phyloP scores from a whole-genome alignment of 1,140 invertebrate genomes.

The Micrasema minimum region DNA sequence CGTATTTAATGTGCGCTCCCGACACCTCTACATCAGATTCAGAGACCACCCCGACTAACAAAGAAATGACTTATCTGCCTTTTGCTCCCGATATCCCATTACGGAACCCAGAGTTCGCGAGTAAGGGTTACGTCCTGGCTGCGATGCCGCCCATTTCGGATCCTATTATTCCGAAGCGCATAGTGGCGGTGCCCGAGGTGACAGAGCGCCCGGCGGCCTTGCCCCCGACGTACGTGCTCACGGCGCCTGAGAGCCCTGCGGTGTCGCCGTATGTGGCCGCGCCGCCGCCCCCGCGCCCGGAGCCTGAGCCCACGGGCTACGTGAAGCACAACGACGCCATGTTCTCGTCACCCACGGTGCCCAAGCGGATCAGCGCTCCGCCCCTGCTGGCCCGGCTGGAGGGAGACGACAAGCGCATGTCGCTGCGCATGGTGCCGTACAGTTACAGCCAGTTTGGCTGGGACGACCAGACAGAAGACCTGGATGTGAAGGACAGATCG shows the following conservation, averaged over 20 bases:
- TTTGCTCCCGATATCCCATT: slow-evolving; percentile 9
- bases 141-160: background rate
- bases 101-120: no score
- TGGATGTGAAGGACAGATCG: background rate
- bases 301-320: slow-evolving; percentile 29
- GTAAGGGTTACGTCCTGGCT: slow-evolving; percentile 20
- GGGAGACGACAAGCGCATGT: slow-evolving; percentile 14
- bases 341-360: background rate
- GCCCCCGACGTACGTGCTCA: slow-evolving; percentile 31
- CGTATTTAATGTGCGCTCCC: no score
- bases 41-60: slow-evolving; percentile 5
- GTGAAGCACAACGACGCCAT: slow-evolving; percentile 35
- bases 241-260: slow-evolving; percentile 5
- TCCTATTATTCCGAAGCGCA: no score
- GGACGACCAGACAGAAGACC: slow-evolving; percentile 53
- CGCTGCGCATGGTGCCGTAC: slow-evolving; percentile 39
- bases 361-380: slow-evolving; percentile 33
- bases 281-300: background rate
- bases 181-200: background rate
- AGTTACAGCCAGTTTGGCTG: slow-evolving; percentile 65
- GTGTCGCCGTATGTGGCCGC: slow-evolving; percentile 32
- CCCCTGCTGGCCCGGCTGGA: slow-evolving; percentile 6
- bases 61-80: slow-evolving; percentile 14
- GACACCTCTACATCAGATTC: background rate
- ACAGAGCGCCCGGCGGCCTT: background rate